Conservation (phyloP, 2,888 invertebrate genomes). For the Zaprionus bogoriensis region DNA sequence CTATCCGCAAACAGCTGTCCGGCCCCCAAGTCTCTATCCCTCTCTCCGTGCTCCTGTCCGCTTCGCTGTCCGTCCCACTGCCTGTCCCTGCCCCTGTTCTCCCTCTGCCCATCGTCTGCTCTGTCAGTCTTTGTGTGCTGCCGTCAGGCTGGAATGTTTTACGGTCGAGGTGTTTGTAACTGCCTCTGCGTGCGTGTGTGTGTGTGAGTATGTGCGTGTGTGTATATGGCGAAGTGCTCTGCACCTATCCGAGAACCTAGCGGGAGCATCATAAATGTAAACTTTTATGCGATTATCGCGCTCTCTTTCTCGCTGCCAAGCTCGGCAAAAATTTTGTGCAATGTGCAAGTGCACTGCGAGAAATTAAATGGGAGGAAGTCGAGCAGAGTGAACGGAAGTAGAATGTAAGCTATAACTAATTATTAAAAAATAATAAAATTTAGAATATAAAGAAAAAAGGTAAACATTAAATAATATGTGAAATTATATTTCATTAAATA, state of each 20-base stretch:
- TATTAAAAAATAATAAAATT: not conserved
- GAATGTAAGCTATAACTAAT: too few species aligned
- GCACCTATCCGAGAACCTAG: conserved; percentile 64
- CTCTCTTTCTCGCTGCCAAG: conserved; percentile 56
- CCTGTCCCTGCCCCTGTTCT: conserved; percentile 3
- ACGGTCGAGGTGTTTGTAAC: conserved; percentile 73
- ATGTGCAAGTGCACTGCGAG: conserved; percentile 38
- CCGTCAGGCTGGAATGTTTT: conserved; percentile 77
- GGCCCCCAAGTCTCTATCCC: too few species aligned
- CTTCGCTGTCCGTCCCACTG: conserved; percentile 7
- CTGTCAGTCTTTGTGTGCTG: conserved; percentile 72
- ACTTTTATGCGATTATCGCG: conserved; percentile 73
- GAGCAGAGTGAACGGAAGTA: too few species aligned
- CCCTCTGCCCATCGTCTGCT: conserved; percentile 23
- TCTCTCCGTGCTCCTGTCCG: not conserved
- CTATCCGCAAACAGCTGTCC: conserved; percentile 36
- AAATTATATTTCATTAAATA: not conserved
- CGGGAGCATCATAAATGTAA: conserved; percentile 72
- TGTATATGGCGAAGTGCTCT: conserved; percentile 18
- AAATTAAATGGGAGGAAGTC: not conserved
- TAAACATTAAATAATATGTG: not conserved
- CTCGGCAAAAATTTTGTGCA: conserved; percentile 38
- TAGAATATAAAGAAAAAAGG: not conserved
- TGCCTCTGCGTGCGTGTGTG: conserved; percentile 13
- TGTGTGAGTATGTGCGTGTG: conserved; percentile 12